These are phyloP conservation scores for Ceratitis capitata DNA, from an alignment of 1,140 invertebrate species.

Conservation along the genomic window DNA sequence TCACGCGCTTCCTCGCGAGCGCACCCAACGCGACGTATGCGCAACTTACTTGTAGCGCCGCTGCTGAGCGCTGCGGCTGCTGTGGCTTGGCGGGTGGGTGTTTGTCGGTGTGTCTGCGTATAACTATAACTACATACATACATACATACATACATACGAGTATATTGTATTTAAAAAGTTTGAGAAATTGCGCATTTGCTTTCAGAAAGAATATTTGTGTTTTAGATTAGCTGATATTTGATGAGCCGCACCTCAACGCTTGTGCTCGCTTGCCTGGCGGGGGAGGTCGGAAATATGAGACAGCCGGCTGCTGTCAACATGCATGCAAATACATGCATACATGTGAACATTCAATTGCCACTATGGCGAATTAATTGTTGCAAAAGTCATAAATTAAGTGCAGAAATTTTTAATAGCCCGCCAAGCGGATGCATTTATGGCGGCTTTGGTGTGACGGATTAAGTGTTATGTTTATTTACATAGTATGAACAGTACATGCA, in stretches of 20 bases:
- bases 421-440: conserved; percentile 15
- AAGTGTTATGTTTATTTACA: neutral
- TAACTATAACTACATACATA: no score
- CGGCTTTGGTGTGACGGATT: neutral
- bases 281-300: neutral
- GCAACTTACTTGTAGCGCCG: neutral
- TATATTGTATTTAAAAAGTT: neutral
- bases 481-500: neutral
- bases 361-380: conserved; percentile 11
- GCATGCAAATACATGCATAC: neutral
- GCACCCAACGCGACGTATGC: neutral
- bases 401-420: conserved; percentile 5
- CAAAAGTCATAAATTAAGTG: conserved; percentile 31
- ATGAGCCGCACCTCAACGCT: conserved; percentile 7
- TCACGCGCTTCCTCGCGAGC: neutral
- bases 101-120: neutral
- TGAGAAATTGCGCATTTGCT: conserved; percentile 31
- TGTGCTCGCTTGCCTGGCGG: neutral
- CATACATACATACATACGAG: no score
- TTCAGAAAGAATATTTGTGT: neutral
- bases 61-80: neutral
- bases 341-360: neutral
- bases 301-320: neutral
- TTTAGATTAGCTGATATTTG: neutral
- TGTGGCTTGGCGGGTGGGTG: neutral